Percentiles rank a stretch among this genome's conserved stretches.
Evolutionary conservation across 2,113 vertebrate species (phyloP).

Genomic region (Geococcyx californianus): DNA sequence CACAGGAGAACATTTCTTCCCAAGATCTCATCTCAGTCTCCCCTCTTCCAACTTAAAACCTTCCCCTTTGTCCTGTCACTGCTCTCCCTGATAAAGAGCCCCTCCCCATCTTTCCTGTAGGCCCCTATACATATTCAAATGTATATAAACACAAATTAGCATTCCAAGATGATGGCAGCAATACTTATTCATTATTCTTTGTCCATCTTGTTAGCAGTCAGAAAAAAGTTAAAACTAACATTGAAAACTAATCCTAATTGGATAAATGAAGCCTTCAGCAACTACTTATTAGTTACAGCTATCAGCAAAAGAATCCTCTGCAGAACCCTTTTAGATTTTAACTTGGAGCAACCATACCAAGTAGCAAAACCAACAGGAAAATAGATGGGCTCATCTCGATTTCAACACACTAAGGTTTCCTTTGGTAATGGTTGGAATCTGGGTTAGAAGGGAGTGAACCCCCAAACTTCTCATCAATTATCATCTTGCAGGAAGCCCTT

Average conservation of each 20-base stretch:
- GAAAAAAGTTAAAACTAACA: background rate
- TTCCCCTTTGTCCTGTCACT: too few relatives aligned
- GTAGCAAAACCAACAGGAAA: background rate
- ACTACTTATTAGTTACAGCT: background rate
- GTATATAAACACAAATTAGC: background rate
- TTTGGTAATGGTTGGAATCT: background rate
- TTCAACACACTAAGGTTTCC: background rate
- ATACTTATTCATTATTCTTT: background rate
- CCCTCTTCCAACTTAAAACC: too few relatives aligned
- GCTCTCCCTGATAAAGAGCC: too few relatives aligned
- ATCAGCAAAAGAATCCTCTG: background rate
- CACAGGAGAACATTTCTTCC: too few relatives aligned
- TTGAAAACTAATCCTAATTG: background rate
- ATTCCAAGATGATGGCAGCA: background rate
- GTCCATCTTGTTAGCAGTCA: background rate
- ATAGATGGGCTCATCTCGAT: background rate
- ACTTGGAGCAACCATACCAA: background rate
- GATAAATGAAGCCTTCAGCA: background rate
- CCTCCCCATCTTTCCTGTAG: too few relatives aligned
- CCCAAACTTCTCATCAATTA: background rate
- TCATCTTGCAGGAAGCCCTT: background rate
- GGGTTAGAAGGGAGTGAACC: background rate
- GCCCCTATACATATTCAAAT: too few relatives aligned
- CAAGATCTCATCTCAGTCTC: too few relatives aligned
- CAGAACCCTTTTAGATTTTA: background rate